Percentiles rank a stretch among this genome's conserved stretches.
Evolutionary conservation across 1,140 invertebrate genomes (phyloP).

Genomic region (Stegodyphus mimosarum): DNA sequence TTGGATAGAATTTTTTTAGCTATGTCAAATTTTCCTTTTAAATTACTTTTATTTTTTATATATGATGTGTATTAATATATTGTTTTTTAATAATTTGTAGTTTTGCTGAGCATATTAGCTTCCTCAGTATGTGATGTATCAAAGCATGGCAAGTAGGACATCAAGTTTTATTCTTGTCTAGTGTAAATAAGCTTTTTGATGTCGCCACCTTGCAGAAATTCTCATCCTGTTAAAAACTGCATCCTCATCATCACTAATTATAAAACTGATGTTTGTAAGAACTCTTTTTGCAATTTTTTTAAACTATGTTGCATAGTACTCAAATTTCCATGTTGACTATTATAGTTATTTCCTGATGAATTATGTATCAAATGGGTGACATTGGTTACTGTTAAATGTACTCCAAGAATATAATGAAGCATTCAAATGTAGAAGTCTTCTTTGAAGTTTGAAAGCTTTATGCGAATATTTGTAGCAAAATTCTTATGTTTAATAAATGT

Average conservation of each 20-base stretch:
- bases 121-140: not conserved
- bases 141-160: not conserved
- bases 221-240: constrained; percentile 32
- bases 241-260: constrained; percentile 24
- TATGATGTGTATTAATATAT: not conserved
- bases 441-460: too few relatives aligned
- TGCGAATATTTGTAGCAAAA: too few relatives aligned
- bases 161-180: constrained; percentile 1
- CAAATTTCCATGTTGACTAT: not conserved
- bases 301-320: not conserved
- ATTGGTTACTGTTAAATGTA: too few relatives aligned
- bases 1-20: not conserved
- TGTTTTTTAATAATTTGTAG: constrained; percentile 1
- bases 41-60: not conserved
- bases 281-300: not conserved
- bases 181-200: constrained; percentile 37
- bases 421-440: too few relatives aligned
- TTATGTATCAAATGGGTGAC: too few relatives aligned
- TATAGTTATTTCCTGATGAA: not conserved
- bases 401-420: too few relatives aligned
- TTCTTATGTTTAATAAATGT: too few relatives aligned
- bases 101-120: constrained; percentile 9
- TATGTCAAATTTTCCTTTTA: not conserved
- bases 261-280: not conserved
- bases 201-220: constrained; percentile 13